Conservation (phyloP, 1,140 invertebrate species). For the Galleria mellonella region DNA sequence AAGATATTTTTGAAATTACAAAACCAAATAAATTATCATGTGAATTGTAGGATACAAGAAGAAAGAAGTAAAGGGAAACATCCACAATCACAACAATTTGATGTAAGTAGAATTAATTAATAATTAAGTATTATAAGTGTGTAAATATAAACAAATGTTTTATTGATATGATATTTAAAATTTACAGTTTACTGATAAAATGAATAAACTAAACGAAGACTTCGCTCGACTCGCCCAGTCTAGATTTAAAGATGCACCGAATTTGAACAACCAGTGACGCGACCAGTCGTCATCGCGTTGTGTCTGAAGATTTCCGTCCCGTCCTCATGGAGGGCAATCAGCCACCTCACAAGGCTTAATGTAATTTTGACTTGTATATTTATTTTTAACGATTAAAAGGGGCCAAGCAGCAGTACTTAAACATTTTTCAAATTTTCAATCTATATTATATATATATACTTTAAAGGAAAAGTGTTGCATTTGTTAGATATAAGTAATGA, state of each 20-base stretch:
- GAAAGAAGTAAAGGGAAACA: slow-evolving; percentile 28
- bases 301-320: background rate
- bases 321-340: background rate
- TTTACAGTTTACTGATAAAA: slow-evolving; percentile 46
- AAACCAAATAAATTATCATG: slow-evolving; percentile 47
- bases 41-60: slow-evolving; percentile 39
- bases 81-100: slow-evolving; percentile 21
- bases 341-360: background rate
- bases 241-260: slow-evolving; percentile 31
- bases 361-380: too few relatives aligned
- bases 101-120: slow-evolving; percentile 30
- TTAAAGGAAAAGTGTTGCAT: slow-evolving; percentile 1
- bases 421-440: too few relatives aligned
- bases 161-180: background rate
- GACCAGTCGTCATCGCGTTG: slow-evolving; percentile 1
- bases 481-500: slow-evolving; percentile 1
- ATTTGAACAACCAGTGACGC: slow-evolving; percentile 24
- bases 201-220: slow-evolving; percentile 55
- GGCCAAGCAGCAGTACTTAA: too few relatives aligned
- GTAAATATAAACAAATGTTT: background rate
- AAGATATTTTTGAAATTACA: slow-evolving; percentile 61
- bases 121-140: background rate
- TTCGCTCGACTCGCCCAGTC: slow-evolving; percentile 41
- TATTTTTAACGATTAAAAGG: too few relatives aligned
- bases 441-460: background rate